Evolutionary conservation across 2,797 vertebrate genomes (phyloP).

Genomic region (Bufotes viridis): DNA sequence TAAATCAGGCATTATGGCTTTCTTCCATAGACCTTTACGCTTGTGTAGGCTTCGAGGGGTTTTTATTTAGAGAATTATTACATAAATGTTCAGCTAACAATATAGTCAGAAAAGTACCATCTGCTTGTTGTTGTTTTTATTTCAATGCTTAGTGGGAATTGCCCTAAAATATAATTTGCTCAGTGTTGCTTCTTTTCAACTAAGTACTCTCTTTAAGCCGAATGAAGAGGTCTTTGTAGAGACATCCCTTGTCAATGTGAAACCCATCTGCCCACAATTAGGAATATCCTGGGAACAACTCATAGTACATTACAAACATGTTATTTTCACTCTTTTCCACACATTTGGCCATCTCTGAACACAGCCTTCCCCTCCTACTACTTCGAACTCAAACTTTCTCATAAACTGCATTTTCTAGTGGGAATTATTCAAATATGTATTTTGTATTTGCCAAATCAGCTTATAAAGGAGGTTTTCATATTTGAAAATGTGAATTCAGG

Average conservation of each 20-base stretch:
- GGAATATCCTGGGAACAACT: constrained; percentile 32
- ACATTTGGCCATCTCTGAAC: constrained; percentile 44
- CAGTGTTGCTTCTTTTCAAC: constrained; percentile 9
- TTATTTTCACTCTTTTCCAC: constrained; percentile 47
- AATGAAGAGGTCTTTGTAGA: constrained; percentile 40
- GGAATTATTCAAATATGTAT: constrained; percentile 5
- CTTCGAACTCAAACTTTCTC: constrained; percentile 30
- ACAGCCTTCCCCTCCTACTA: constrained; percentile 43
- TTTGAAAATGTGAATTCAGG: neutral
- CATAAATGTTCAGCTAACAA: constrained; percentile 16
- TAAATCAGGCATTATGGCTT: neutral
- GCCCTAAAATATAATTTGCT: constrained; percentile 11
- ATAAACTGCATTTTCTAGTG: constrained; percentile 6
- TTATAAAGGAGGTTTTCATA: constrained; percentile 1
- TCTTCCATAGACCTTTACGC: neutral
- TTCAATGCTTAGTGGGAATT: constrained; percentile 14
- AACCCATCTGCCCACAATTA: constrained; percentile 55
- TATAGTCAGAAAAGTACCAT: constrained; percentile 38
- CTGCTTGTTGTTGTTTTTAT: constrained; percentile 49
- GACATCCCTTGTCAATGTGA: constrained; percentile 35
- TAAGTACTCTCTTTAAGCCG: constrained; percentile 13
- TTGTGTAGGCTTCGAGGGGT: neutral
- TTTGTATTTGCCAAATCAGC: constrained; percentile 7
- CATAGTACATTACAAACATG: constrained; percentile 46
- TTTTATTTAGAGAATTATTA: constrained; percentile 21